phyloP scores from a whole-genome alignment of 2,888 invertebrate species.

The Eupeodes luniger region DNA sequence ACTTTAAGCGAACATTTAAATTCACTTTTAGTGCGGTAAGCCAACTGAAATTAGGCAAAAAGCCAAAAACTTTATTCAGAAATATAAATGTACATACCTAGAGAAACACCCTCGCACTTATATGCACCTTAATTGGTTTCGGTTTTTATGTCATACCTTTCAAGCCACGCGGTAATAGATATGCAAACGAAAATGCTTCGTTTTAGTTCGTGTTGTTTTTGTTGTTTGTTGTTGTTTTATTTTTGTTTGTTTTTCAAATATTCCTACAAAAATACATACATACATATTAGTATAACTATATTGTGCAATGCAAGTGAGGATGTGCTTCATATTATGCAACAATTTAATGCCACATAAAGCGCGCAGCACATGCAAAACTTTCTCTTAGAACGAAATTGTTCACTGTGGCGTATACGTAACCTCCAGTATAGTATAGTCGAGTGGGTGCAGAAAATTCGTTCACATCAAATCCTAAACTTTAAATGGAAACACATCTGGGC shows the following conservation, averaged over 20 bases:
- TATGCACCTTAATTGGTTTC: slow-evolving; percentile 56
- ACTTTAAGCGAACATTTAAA: slow-evolving; percentile 32
- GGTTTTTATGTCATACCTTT: slow-evolving; percentile 45
- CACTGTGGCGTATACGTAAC: slow-evolving; percentile 58
- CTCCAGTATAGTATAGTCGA: background rate
- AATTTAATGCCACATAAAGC: slow-evolving; percentile 6
- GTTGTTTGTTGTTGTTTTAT: background rate
- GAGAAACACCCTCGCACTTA: background rate
- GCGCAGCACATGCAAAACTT: slow-evolving; percentile 46
- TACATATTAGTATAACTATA: too few species aligned
- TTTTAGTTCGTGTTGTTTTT: background rate
- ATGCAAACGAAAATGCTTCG: slow-evolving; percentile 23
- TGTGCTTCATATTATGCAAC: slow-evolving; percentile 31
- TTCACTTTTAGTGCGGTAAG: slow-evolving; percentile 30
- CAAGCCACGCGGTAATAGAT: slow-evolving; percentile 34
- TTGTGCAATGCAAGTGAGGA: slow-evolving; percentile 3
- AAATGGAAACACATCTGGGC: slow-evolving; percentile 20
- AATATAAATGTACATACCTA: background rate
- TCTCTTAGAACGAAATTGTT: slow-evolving; percentile 5
- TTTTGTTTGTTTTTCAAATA: slow-evolving; percentile 1
- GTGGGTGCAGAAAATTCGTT: slow-evolving; percentile 15
- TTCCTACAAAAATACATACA: background rate
- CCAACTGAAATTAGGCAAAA: slow-evolving; percentile 40
- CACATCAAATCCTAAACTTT: slow-evolving; percentile 24
- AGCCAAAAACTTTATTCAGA: slow-evolving; percentile 29